Base-by-base conservation (phyloP, 2,888 invertebrate species). In the Amphipoea lucens region DNA sequence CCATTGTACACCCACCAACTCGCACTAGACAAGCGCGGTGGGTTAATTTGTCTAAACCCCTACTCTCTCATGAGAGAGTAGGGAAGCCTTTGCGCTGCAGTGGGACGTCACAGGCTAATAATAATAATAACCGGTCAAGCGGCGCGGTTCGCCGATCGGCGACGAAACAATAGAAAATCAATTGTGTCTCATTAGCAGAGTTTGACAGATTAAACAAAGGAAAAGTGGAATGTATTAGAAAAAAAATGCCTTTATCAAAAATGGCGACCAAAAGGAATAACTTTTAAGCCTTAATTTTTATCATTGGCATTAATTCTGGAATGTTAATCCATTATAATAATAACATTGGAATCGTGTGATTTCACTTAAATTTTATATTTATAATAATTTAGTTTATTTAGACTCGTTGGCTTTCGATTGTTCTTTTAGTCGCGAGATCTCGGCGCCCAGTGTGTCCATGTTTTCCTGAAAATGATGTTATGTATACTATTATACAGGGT, bases 381-480 rank as follows among this genome's bases (percentile, higher is more conserved):
- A 74, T 45, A 48, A 51, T 78, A 81, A 73, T 67, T 78, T 81
- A 70, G 23, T 80, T 90, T 78, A 92, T 84, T 93, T 93, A 65
- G 91, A 48, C 23, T 92, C 92, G 23, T 82, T 70, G 1, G 82
- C 65, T 66, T 85, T 86, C 40, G 84, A 83, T 82, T 93, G 92
- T 7, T 91, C 92, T 93, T 96, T 96, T 92, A 98, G 94, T 91
- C 98, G 97, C 23, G 98, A 98, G 76, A 98, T 98, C 95, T 98
- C 98, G 73, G 97, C 97, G 57, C 98, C 98, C 70, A 98, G 94
- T 0, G 98, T 98, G 92, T 98, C 98, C 89, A 98, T 98, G 92
- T 98, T 98, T 94, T 98, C 98, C 98, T 98, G 94, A 97, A 97
- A 85, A 76, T 45, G 6, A 62, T 0, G 4, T 54, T 6, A 54